phyloP scores from a whole-genome alignment of 2,888 invertebrate species.

The Euphydryas editha region DNA sequence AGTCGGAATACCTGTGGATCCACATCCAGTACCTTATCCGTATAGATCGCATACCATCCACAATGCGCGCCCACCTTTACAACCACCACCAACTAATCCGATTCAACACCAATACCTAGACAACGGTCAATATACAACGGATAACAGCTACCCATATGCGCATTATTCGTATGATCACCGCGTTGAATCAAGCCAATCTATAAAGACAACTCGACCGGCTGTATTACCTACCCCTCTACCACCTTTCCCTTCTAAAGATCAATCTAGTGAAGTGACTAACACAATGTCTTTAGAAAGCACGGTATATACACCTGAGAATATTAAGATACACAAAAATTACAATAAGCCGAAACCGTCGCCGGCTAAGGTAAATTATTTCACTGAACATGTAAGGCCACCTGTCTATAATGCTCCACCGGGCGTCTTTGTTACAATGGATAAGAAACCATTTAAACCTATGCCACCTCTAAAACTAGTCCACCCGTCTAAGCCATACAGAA shows the following conservation, averaged over 20 bases:
- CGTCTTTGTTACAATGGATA: constrained; percentile 76
- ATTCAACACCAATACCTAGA: constrained; percentile 59
- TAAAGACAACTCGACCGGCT: constrained; percentile 65
- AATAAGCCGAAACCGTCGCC: constrained; percentile 52
- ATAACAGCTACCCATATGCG: constrained; percentile 41
- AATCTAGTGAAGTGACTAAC: constrained; percentile 52
- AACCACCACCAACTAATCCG: constrained; percentile 53
- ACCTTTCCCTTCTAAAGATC: constrained; percentile 50
- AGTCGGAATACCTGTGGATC: constrained; percentile 55
- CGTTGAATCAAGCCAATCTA: constrained; percentile 53
- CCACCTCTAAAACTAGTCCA: constrained; percentile 68
- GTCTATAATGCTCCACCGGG: constrained; percentile 77
- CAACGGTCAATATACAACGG: constrained; percentile 40
- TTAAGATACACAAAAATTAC: constrained; percentile 54
- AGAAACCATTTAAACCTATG: constrained; percentile 78
- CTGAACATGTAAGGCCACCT: constrained; percentile 71
- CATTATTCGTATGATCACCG: constrained; percentile 56
- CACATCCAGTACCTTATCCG: constrained; percentile 58
- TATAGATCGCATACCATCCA: constrained; percentile 60
- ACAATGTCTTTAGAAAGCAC: constrained; percentile 50
- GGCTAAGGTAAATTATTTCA: constrained; percentile 62
- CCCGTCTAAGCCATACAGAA: constrained; percentile 56
- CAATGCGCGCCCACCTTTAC: constrained; percentile 57
- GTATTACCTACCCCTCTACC: constrained; percentile 64
- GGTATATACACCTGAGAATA: constrained; percentile 57